These are phyloP conservation scores for Saiga tatarica DNA, from an alignment of 2,113 vertebrate species.

Conservation along the genomic window DNA sequence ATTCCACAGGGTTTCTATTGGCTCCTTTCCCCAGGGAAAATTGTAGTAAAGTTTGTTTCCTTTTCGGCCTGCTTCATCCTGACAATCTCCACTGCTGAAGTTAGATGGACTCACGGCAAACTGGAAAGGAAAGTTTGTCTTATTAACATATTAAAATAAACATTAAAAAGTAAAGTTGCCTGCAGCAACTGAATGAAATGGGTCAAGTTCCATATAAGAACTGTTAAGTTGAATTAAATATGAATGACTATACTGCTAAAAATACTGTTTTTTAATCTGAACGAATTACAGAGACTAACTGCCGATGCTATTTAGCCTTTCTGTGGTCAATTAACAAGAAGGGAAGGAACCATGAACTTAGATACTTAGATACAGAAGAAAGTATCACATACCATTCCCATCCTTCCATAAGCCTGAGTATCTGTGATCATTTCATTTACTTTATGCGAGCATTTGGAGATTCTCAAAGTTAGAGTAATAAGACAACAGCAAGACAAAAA, in stretches of 20 bases:
- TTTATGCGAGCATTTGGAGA: not conserved
- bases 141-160: not conserved
- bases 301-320: not conserved
- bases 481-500: not conserved
- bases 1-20: constrained; percentile 90
- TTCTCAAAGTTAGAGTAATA: constrained; percentile 1
- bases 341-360: not conserved
- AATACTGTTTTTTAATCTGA: not conserved
- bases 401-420: not conserved
- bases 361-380: not conserved
- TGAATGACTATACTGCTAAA: not conserved
- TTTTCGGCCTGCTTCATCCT: constrained; percentile 81
- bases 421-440: constrained; percentile 1
- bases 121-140: constrained; percentile 79
- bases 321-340: not conserved
- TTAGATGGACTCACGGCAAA: constrained; percentile 91
- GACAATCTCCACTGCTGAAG: constrained; percentile 88
- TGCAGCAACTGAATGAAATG: not conserved
- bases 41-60: constrained; percentile 87
- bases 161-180: not conserved
- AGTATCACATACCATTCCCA: not conserved
- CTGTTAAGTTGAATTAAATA: not conserved
- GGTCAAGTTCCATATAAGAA: not conserved
- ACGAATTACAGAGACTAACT: constrained; percentile 24
- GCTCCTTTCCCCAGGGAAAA: constrained; percentile 94